phyloP scores from a whole-genome alignment of 2,797 vertebrate species.

The Eidolon dupreanum region DNA sequence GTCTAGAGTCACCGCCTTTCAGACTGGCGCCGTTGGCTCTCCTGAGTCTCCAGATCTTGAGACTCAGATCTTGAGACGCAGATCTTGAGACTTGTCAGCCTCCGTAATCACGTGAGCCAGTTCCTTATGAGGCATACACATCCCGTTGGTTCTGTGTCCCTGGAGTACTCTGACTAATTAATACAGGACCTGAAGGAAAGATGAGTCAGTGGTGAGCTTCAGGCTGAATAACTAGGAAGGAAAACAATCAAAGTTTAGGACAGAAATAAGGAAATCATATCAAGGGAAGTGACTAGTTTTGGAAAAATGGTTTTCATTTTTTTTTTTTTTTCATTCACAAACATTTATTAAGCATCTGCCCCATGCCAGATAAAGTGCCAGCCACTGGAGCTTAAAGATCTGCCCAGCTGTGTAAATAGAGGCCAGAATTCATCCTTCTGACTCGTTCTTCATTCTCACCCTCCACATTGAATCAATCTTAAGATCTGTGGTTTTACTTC shows the following conservation, averaged over 20 bases:
- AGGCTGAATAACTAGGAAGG: neutral
- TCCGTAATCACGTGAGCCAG: neutral
- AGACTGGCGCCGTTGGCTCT: neutral
- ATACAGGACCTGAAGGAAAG: neutral
- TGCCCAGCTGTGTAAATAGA: neutral
- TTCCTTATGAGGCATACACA: neutral
- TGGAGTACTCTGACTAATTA: neutral
- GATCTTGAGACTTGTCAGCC: neutral
- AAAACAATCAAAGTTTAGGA: neutral
- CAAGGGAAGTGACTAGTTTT: neutral
- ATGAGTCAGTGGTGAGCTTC: slow-evolving; percentile 12
- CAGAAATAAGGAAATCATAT: slow-evolving; percentile 30
- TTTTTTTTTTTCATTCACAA: neutral
- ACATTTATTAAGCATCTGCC: neutral
- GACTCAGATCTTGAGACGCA: neutral
- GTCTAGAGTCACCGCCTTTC: neutral
- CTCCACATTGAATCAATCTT: neutral
- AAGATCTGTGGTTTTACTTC: neutral
- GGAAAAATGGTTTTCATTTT: neutral
- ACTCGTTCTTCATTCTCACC: neutral
- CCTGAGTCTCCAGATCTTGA: neutral
- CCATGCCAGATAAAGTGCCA: neutral
- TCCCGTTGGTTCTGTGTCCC: neutral
- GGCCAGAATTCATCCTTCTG: neutral
- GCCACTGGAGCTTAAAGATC: neutral